A percentile compares a stretch with the other conserved stretches of the same genome.
phyloP scores from a whole-genome alignment of 2,888 invertebrate genomes.

The Cheilosia urbana region DNA sequence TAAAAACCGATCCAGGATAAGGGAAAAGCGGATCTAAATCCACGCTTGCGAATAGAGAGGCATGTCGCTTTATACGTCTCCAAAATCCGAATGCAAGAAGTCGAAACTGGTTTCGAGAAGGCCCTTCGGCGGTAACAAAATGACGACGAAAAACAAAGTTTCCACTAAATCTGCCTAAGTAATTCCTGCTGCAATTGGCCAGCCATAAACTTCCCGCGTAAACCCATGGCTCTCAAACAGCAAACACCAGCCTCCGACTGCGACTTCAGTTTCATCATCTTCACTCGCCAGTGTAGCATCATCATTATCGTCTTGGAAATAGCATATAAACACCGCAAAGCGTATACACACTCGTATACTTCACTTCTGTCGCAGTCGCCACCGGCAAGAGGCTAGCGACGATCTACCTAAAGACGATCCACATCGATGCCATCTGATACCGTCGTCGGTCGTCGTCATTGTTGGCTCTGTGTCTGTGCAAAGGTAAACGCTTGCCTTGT shows the following conservation, averaged over 20 bases:
- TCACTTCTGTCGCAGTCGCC: slow-evolving; percentile 37
- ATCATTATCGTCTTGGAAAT: slow-evolving; percentile 66
- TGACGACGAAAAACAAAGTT: slow-evolving; percentile 61
- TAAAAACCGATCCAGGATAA: slow-evolving; percentile 64
- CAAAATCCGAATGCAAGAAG: slow-evolving; percentile 12
- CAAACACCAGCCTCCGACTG: slow-evolving; percentile 25
- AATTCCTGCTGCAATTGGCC: slow-evolving; percentile 67
- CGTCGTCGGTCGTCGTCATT: neutral
- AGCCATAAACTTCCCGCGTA: slow-evolving; percentile 39
- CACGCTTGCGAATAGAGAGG: slow-evolving; percentile 51
- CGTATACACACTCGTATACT: slow-evolving; percentile 28
- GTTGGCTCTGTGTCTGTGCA: slow-evolving; percentile 16
- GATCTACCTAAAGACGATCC: slow-evolving; percentile 4
- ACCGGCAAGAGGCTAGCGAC: slow-evolving; percentile 24
- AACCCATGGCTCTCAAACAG: slow-evolving; percentile 33
- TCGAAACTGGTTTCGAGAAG: slow-evolving; percentile 48
- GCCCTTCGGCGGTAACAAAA: slow-evolving; percentile 4
- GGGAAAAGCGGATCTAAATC: slow-evolving; percentile 69
- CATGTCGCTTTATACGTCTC: slow-evolving; percentile 16
- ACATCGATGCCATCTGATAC: slow-evolving; percentile 64
- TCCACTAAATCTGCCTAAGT: slow-evolving; percentile 71
- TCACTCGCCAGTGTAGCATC: slow-evolving; percentile 54
- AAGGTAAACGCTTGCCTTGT: slow-evolving; percentile 56
- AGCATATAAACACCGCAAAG: slow-evolving; percentile 59
- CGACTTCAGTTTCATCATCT: slow-evolving; percentile 41